A percentile compares a stretch with the other conserved stretches of the same genome.
Conservation (phyloP, 2,888 invertebrate species). For the Sabatieria punctata region DNA sequence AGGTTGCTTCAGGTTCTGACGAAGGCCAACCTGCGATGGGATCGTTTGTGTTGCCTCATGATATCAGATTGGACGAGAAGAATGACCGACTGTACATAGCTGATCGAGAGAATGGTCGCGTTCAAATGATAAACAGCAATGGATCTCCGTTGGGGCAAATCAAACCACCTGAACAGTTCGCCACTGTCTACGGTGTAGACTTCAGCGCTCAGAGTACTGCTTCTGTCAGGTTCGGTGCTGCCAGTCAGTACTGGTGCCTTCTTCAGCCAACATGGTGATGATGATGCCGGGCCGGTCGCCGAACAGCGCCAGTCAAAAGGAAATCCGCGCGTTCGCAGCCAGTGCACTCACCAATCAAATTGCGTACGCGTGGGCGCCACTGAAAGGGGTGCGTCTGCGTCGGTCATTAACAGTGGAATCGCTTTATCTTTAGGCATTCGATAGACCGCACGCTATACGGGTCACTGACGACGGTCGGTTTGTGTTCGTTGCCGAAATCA, state of each 20-base stretch:
- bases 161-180: background rate
- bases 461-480: constrained; percentile 47
- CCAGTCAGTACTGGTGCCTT: too few relatives aligned
- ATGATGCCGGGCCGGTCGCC: constrained; percentile 1
- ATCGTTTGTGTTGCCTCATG: constrained; percentile 37
- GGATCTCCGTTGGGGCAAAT: constrained; percentile 31
- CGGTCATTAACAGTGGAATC: background rate
- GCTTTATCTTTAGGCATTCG: constrained; percentile 36
- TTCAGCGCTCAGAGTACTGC: background rate
- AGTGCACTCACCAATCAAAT: background rate
- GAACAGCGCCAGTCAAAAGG: background rate
- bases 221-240: too few relatives aligned
- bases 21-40: constrained; percentile 13
- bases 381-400: constrained; percentile 4
- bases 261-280: constrained; percentile 7
- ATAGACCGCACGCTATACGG: constrained; percentile 64
- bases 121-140: constrained; percentile 41
- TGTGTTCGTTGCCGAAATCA: constrained; percentile 60
- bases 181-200: constrained; percentile 3
- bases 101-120: constrained; percentile 40
- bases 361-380: constrained; percentile 8
- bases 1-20: too few relatives aligned
- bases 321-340: constrained; percentile 7
- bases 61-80: constrained; percentile 33
- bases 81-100: constrained; percentile 36